Evolutionary conservation across 2,113 vertebrate species (phyloP), one percentile per base, ranked within the genome.

Genomic region (Poecilia latipinna): DNA sequence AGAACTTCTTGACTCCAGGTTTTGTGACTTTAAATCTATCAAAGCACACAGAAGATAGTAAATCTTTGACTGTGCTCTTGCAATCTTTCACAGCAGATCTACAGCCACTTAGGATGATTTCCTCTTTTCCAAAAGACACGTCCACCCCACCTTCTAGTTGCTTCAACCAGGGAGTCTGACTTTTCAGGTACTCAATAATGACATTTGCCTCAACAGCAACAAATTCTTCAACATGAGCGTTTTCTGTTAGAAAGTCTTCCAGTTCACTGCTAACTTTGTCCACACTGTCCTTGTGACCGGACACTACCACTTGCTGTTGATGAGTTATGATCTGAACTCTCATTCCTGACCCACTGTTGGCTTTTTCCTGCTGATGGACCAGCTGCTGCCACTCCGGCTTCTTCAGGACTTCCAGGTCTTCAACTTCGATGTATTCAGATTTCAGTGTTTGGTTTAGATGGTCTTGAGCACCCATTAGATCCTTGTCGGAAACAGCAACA

Each of bases 1-100:
- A 98, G 61, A 94, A 88, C 24, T 91, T 92, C 68, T 88, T 95
- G 24, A 90, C 88, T 54, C 96, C 96, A 0, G 96, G 93, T 64
- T 87, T 95, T 74, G 69, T 68, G 2, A 96, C 39, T 35, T 1
- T 10, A 8, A 96, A 78, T 1, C 1, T 72, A 37, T 90, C 90
- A 65, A 87, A 79, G 73, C 64, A 61, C 42, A 95, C 51, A 0
- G 92, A 94, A 12, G 85, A 88, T 2, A 91, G 1, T 15, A 87
- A 3, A 39, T 91, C 11, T 68, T 82, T 72, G 37, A 96, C 48
- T 0, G 17, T 1, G 0, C 15, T 2, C 13, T 80, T 68, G 35
- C 72, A 89, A 0, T 91, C 17, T 31, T 19, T 0, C 0, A 97
- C 94, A 68, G 93, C 67, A 7, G 19, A 28, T 80, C 82, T 96